Percentiles rank a stretch among this genome's conserved stretches.
phyloP scores from a whole-genome alignment of 1,140 invertebrate species.

The Saxidomus purpurata region DNA sequence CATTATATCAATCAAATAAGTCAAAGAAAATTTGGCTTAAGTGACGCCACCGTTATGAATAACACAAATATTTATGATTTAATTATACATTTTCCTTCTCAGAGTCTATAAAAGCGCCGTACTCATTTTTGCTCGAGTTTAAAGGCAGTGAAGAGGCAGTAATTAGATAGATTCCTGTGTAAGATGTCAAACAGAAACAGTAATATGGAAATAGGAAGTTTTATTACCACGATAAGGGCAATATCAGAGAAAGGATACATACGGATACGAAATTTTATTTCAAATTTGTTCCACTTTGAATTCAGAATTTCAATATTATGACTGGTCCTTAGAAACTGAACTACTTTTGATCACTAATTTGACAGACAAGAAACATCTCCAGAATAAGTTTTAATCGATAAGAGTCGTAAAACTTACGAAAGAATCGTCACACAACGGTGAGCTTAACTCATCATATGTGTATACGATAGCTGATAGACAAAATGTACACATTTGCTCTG shows the following conservation, averaged over 20 bases:
- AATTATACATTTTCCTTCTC: background rate
- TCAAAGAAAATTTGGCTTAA: background rate
- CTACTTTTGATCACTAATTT: too few relatives aligned
- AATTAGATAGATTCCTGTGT: constrained; percentile 1
- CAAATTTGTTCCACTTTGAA: too few relatives aligned
- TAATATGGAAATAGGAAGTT: background rate
- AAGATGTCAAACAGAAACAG: background rate
- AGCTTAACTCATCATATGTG: too few relatives aligned
- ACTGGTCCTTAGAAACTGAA: too few relatives aligned
- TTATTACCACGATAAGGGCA: background rate
- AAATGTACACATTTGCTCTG: too few relatives aligned
- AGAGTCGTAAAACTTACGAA: too few relatives aligned
- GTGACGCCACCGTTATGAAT: constrained; percentile 7
- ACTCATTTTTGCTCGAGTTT: background rate
- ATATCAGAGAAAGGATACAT: background rate
- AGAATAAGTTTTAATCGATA: too few relatives aligned
- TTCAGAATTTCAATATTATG: too few relatives aligned
- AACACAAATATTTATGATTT: background rate
- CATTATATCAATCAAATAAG: background rate
- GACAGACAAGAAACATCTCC: too few relatives aligned
- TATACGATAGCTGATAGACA: too few relatives aligned
- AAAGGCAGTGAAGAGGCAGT: background rate
- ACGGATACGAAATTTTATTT: background rate
- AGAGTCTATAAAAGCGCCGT: background rate
- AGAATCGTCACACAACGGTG: too few relatives aligned